A percentile compares a stretch with the other conserved stretches of the same genome.
Conservation (phyloP, 2,797 vertebrate species). For the Pelochelys cantorii region DNA sequence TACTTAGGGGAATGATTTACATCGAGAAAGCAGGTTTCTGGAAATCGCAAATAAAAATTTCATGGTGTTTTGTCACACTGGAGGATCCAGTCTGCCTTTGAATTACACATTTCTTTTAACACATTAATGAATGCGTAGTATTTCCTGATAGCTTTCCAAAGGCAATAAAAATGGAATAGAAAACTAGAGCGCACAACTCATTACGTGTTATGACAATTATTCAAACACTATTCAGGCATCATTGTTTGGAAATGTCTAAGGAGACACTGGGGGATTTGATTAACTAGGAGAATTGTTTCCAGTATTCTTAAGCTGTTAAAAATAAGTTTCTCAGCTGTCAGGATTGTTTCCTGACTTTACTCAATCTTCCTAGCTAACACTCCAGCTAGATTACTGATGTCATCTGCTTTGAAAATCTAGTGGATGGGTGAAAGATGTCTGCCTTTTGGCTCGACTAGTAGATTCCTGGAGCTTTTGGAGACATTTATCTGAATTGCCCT, state of each 20-base stretch:
- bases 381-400: neutral
- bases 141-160: conserved; percentile 35
- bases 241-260: neutral
- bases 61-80: neutral
- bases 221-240: neutral
- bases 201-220: neutral
- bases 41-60: neutral
- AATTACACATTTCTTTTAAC: conserved; percentile 6
- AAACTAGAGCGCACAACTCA: neutral
- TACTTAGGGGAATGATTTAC: neutral
- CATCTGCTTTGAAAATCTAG: conserved; percentile 1
- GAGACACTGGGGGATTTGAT: neutral
- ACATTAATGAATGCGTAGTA: neutral
- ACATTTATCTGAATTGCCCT: neutral
- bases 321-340: neutral
- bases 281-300: conserved; percentile 12
- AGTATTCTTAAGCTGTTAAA: conserved; percentile 30
- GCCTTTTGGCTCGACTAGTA: neutral
- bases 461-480: neutral
- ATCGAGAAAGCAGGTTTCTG: neutral
- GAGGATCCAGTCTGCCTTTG: conserved; percentile 24
- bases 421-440: neutral
- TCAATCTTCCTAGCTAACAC: neutral
- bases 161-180: conserved; percentile 11
- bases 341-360: neutral